These are phyloP conservation scores for Botia almorhae DNA, from an alignment of 2,797 vertebrate species.

Conservation along the genomic window DNA sequence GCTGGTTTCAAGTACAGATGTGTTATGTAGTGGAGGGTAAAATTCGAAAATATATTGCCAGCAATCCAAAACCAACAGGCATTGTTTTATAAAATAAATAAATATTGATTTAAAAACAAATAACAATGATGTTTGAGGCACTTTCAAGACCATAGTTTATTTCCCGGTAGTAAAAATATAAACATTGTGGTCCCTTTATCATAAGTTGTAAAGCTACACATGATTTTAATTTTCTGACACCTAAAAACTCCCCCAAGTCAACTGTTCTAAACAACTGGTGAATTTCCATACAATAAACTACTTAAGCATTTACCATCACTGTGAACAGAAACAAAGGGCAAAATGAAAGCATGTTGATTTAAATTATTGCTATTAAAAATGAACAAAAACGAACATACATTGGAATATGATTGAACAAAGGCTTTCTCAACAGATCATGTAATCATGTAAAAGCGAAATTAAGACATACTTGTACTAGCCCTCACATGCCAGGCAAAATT, in stretches of 20 bases:
- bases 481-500: slow-evolving; percentile 36
- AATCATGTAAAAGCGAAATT: slow-evolving; percentile 10
- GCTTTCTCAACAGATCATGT: slow-evolving; percentile 39
- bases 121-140: slow-evolving; percentile 79
- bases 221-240: slow-evolving; percentile 71
- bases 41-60: too few relatives aligned
- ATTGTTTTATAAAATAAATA: neutral
- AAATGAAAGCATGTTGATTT: slow-evolving; percentile 16
- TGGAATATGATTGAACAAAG: slow-evolving; percentile 20
- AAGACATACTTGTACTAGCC: slow-evolving; percentile 22
- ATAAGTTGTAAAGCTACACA: slow-evolving; percentile 80
- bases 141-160: slow-evolving; percentile 91
- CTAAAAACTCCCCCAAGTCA: slow-evolving; percentile 70
- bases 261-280: slow-evolving; percentile 35
- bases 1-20: too few relatives aligned
- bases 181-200: slow-evolving; percentile 84
- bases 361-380: slow-evolving; percentile 48
- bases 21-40: too few relatives aligned
- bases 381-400: slow-evolving; percentile 30
- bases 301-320: slow-evolving; percentile 36
- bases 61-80: too few relatives aligned
- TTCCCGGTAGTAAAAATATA: slow-evolving; percentile 88
- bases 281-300: slow-evolving; percentile 43
- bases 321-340: neutral
- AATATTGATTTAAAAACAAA: slow-evolving; percentile 47